Evolutionary conservation across 2,113 vertebrate species (phyloP).

Genomic region (Neolamprologus sp.): DNA sequence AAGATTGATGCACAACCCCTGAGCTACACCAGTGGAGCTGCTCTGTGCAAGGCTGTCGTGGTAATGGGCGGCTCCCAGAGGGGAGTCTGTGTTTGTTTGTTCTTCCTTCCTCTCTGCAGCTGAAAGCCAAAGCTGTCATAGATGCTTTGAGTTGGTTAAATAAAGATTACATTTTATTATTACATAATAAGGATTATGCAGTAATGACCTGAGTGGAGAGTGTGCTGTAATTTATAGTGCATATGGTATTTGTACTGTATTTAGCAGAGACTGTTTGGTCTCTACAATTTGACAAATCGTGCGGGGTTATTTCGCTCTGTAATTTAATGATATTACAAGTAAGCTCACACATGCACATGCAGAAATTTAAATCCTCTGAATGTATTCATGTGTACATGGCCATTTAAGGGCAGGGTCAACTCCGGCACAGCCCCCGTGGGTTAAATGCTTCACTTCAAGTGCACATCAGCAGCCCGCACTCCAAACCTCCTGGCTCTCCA

Average conservation of each 20-base stretch:
- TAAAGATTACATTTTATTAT: slow-evolving; percentile 29
- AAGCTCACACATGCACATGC: not conserved
- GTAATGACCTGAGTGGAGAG: slow-evolving; percentile 5
- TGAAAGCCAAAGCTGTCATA: slow-evolving; percentile 18
- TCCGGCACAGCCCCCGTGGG: not conserved
- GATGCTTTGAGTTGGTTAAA: slow-evolving; percentile 21
- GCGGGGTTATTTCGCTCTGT: not conserved
- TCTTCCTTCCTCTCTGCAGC: not conserved
- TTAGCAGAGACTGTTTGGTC: not conserved
- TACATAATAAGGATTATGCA: slow-evolving; percentile 27
- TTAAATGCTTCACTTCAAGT: slow-evolving; percentile 44
- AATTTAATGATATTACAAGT: not conserved
- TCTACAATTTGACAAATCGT: not conserved
- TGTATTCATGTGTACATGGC: not conserved
- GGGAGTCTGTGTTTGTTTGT: slow-evolving; percentile 15
- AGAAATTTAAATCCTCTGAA: slow-evolving; percentile 1
- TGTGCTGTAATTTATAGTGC: slow-evolving; percentile 8
- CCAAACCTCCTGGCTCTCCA: slow-evolving; percentile 1
- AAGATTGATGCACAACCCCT: not conserved
- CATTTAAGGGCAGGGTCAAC: slow-evolving; percentile 9
- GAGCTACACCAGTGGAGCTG: not conserved
- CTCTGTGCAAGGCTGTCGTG: slow-evolving; percentile 2
- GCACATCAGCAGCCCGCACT: slow-evolving; percentile 17
- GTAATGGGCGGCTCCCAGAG: slow-evolving; percentile 15
- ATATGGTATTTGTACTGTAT: slow-evolving; percentile 24